Conservation (phyloP, 2,797 vertebrate species). For the Gobionotothen gibberifrons region DNA sequence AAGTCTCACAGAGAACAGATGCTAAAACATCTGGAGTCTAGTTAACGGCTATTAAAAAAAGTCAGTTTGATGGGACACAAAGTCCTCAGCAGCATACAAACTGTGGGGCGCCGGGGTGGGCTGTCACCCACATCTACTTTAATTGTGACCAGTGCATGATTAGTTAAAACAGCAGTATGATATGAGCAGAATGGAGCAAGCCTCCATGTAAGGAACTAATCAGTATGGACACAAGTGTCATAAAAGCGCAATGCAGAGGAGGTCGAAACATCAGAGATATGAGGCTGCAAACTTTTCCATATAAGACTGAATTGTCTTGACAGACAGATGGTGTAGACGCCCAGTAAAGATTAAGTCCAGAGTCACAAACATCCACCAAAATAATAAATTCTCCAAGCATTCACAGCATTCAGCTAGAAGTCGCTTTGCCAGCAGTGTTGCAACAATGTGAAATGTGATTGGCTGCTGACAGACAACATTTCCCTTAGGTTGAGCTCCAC, state of each 20-base stretch:
- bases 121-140: constrained; percentile 70
- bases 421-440: constrained; percentile 67
- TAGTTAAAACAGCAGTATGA: constrained; percentile 55
- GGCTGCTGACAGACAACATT: constrained; percentile 75
- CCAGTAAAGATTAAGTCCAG: constrained; percentile 65
- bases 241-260: constrained; percentile 39
- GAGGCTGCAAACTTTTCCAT: constrained; percentile 35
- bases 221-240: constrained; percentile 36
- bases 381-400: constrained; percentile 67
- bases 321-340: constrained; percentile 61
- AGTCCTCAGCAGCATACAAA: constrained; percentile 69
- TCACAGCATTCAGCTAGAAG: constrained; percentile 44
- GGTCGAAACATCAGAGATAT: constrained; percentile 36
- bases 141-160: constrained; percentile 63
- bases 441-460: constrained; percentile 66
- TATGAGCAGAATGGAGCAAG: constrained; percentile 6
- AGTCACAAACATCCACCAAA: constrained; percentile 67
- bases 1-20: constrained; percentile 82
- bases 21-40: constrained; percentile 83
- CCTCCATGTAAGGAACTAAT: constrained; percentile 40
- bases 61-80: constrained; percentile 79
- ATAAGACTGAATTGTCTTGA: constrained; percentile 57
- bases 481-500: constrained; percentile 67
- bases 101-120: constrained; percentile 64
- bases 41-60: constrained; percentile 81